Percentiles rank a stretch among this genome's conserved stretches.
Conservation (phyloP, 2,888 invertebrate species). For the Busseola fusca region DNA sequence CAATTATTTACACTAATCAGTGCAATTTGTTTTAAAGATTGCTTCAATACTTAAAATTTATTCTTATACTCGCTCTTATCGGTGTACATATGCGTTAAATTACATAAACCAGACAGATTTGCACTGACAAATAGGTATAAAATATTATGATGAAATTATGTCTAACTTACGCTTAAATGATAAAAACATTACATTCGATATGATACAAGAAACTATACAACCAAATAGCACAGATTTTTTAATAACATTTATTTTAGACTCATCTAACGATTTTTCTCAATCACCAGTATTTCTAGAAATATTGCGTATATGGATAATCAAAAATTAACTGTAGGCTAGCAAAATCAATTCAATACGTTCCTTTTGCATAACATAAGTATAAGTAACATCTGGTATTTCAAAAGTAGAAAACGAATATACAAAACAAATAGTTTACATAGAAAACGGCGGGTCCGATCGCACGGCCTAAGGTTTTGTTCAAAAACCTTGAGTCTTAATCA, state of each 20-base stretch:
- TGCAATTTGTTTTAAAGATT: not conserved
- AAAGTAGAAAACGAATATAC: not conserved
- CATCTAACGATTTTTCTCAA: not conserved
- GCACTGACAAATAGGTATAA: constrained; percentile 9
- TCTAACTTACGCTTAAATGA: constrained; percentile 11
- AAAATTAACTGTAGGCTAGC: not conserved
- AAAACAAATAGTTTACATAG: not conserved
- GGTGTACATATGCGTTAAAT: constrained; percentile 3
- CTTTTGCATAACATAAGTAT: not conserved
- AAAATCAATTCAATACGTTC: not conserved
- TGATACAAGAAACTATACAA: constrained; percentile 6
- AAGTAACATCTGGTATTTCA: not conserved
- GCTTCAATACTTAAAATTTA: not conserved
- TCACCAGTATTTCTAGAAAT: not conserved
- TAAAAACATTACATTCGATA: constrained; percentile 22
- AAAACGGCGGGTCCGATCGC: not conserved
- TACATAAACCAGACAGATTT: constrained; percentile 15
- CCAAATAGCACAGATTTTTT: not conserved
- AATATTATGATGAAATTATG: constrained; percentile 2
- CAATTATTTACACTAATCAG: constrained; percentile 12
- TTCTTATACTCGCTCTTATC: not conserved
- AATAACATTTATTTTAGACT: not conserved
- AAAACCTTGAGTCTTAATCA: not conserved
- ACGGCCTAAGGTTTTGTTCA: not conserved
- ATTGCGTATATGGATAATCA: not conserved